These are phyloP conservation scores for Agrypnia vestita DNA, from an alignment of 1,140 invertebrate species.

Conservation along the genomic window DNA sequence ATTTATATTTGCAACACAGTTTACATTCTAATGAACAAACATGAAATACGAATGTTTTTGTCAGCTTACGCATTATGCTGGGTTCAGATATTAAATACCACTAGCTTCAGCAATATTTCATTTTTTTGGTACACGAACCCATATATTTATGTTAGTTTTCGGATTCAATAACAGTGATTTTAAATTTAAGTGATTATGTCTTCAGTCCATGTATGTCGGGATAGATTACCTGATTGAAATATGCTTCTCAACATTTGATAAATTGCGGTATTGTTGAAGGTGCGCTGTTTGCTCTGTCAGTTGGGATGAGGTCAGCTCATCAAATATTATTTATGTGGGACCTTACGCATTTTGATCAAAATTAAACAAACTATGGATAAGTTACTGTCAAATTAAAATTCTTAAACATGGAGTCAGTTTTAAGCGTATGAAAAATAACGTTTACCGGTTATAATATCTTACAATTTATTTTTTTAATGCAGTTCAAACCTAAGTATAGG, in stretches of 20 bases:
- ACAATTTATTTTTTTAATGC: too few relatives aligned
- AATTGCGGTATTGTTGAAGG: constrained; percentile 50
- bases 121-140: constrained; percentile 19
- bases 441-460: too few relatives aligned
- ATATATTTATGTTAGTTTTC: constrained; percentile 48
- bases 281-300: constrained; percentile 5
- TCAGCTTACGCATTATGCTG: too few relatives aligned
- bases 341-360: constrained; percentile 13
- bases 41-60: too few relatives aligned
- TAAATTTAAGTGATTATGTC: constrained; percentile 37
- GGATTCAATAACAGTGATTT: constrained; percentile 50
- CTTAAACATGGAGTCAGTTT: too few relatives aligned
- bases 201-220: constrained; percentile 22
- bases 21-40: too few relatives aligned
- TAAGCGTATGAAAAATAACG: too few relatives aligned
- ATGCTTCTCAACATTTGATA: constrained; percentile 55
- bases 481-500: too few relatives aligned
- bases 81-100: background rate
- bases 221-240: constrained; percentile 52
- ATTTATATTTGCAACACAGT: too few relatives aligned
- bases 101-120: constrained; percentile 46
- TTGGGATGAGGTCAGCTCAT: background rate
- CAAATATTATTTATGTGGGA: constrained; percentile 27
- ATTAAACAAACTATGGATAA: constrained; percentile 8
- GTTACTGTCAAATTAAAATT: background rate